Evolutionary conservation across 2,797 vertebrate genomes (phyloP), one percentile per base, ranked within the genome.

Genomic region (Muscicapa striata): DNA sequence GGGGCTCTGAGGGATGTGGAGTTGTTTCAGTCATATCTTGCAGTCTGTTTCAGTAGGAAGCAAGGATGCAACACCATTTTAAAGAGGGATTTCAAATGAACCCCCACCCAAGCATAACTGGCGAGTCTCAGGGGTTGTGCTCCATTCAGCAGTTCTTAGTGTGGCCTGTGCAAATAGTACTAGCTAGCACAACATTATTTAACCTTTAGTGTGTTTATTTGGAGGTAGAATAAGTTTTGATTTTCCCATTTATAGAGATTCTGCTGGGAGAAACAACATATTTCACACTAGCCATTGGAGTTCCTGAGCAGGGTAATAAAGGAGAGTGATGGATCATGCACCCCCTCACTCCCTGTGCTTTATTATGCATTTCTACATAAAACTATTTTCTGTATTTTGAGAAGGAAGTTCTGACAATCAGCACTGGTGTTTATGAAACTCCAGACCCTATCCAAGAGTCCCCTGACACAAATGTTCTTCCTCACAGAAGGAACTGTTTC

Each of bases 341-440:
- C 66, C 45, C 27, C 27, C 58, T 72, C 76, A 30, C 73, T 89
- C 79, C 51, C 36, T 59, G 46, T 73, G 59, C 66, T 93, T 96
- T 95, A 86, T 81, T 93, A 57, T 69, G 45, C 55, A 92, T 83
- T 93, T 94, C 91, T 94, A 88, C 62, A 79, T 91, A 88, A 93
- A 96, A 76, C 59, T 87, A 73, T 93, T 92, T 86, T 91, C 84
- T 81, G 82, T 95, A 93, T 96, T 96, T 96, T 95, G 77, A 94
- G 70, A 93, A 95, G 91, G 91, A 96, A 96, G 76, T 94, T 61
- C 94, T 90, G 91, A 96, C 77, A 94, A 94, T 92, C 92, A 93
- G 79, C 52, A 27, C 55, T 69, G 89, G 76, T 94, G 89, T 91
- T 97, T 96, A 96, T 96, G 95, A 94, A 97, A 94, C 89, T 96